phyloP scores from a whole-genome alignment of 2,797 vertebrate genomes.

The Lacerta bilineata region DNA sequence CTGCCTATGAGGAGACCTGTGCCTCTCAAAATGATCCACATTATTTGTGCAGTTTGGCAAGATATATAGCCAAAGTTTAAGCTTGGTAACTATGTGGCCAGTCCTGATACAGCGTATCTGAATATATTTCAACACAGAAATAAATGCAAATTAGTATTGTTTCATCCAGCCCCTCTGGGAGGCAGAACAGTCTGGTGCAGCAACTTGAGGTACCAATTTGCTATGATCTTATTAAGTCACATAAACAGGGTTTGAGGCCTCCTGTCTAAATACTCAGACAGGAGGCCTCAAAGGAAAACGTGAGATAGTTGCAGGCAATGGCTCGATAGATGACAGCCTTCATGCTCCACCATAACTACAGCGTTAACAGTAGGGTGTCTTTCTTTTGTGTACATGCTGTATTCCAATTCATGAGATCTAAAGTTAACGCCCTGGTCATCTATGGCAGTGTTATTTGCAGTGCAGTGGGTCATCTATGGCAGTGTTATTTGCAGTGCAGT shows the following conservation, averaged over 20 bases:
- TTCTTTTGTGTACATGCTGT: background rate
- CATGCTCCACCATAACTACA: background rate
- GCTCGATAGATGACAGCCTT: background rate
- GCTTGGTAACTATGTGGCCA: background rate
- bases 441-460: background rate
- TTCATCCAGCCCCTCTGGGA: background rate
- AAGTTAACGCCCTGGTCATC: background rate
- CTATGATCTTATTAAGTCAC: background rate
- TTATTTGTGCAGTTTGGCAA: background rate
- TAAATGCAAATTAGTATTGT: constrained; percentile 37
- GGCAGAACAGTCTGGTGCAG: background rate
- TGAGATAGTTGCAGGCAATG: accelerated
- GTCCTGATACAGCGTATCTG: background rate
- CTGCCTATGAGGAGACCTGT: background rate
- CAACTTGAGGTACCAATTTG: constrained; percentile 33
- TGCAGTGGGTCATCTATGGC: background rate
- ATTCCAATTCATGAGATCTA: background rate
- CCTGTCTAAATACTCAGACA: background rate
- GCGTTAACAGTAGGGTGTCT: accelerated
- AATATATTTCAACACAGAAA: constrained; percentile 7
- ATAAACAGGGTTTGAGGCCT: background rate
- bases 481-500: background rate
- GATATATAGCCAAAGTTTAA: background rate
- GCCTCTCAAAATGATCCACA: too few relatives aligned
- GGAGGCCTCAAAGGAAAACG: background rate